Base-by-base conservation (phyloP, 2,888 invertebrate species). In the Athalia rosae region DNA sequence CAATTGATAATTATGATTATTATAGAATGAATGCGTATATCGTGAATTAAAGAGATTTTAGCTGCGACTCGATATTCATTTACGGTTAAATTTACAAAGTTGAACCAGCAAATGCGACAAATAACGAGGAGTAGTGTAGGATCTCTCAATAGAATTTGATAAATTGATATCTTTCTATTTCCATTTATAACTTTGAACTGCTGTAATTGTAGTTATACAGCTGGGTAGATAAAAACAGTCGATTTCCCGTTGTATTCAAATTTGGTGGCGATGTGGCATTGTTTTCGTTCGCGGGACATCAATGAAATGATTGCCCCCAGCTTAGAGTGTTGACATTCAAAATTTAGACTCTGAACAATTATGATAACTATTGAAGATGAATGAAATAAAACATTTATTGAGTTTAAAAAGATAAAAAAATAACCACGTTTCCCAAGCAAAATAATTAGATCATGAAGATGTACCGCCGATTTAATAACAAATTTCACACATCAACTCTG, bases 141-240 rank as follows among this genome's bases (percentile, higher is more conserved):
- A n/a, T 74, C 62, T 74, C 74, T 58, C 56, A 58, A 74, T 74
- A 74, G 74, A 74, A 74, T 74, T 74, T 74, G 74, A 74, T 74
- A 74, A 74, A 74, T 74, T 74, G 61, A 74, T 74, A 74, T 74
- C 74, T 74, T 74, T 74, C 74, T 61, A 74, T 74, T 62, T 74
- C 74, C 41, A 74, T 74, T 61, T 74, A 47, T 74, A 74, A 74
- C 74, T 61, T 62, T 74, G 61, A 74, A 61, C 74, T 50, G 74
- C 74, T 74, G 74, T 74, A 74, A 28, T 13, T 59, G 74, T 74
- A 62, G 74, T 74, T 41, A 48, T 50, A 59, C 58, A 61, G 74
- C 61, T 62, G 50, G 62, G 15, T 1, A 61, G 47, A 59, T 61
- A 59, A 48, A 11, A n/a, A 28, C 28, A 53, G 4, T 53, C 69